Evolutionary conservation across 2,888 invertebrate species (phyloP).

Genomic region (Tipula lateralis): DNA sequence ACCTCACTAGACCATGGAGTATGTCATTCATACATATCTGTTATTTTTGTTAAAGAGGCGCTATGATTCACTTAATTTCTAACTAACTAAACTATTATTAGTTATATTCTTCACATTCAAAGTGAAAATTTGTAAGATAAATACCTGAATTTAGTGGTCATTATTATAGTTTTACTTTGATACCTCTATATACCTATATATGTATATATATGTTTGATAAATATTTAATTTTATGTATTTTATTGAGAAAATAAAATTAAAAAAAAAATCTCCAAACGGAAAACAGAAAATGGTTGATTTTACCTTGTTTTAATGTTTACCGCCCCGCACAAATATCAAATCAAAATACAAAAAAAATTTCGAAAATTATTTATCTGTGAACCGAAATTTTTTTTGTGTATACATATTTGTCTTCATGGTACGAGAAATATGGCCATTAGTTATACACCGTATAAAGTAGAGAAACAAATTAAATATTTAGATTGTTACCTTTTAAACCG

Average conservation of each 20-base stretch:
- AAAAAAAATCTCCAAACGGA: not conserved
- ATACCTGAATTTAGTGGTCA: conserved; percentile 19
- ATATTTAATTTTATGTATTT: conserved; percentile 11
- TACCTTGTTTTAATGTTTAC: conserved; percentile 15
- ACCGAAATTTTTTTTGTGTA: not conserved
- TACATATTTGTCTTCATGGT: not conserved
- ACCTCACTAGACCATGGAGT: not conserved
- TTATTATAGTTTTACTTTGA: conserved; percentile 12
- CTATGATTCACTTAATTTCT: conserved; percentile 24
- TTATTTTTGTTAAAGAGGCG: not conserved
- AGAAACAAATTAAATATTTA: conserved; percentile 13
- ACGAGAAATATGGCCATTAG: conserved; percentile 24
- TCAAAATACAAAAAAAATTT: not conserved
- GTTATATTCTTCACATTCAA: not conserved
- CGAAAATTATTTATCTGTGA: not conserved
- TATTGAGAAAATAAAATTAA: not conserved
- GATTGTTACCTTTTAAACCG: conserved; percentile 11
- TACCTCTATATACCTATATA: not conserved
- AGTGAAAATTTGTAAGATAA: not conserved
- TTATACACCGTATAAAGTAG: conserved; percentile 6
- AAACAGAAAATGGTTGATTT: conserved; percentile 16
- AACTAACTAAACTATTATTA: not conserved
- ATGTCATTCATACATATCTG: not conserved
- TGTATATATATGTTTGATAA: not conserved
- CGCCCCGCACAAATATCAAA: conserved; percentile 3